Evolutionary conservation across 2,888 invertebrate genomes (phyloP).

Genomic region (Empis stercorea): DNA sequence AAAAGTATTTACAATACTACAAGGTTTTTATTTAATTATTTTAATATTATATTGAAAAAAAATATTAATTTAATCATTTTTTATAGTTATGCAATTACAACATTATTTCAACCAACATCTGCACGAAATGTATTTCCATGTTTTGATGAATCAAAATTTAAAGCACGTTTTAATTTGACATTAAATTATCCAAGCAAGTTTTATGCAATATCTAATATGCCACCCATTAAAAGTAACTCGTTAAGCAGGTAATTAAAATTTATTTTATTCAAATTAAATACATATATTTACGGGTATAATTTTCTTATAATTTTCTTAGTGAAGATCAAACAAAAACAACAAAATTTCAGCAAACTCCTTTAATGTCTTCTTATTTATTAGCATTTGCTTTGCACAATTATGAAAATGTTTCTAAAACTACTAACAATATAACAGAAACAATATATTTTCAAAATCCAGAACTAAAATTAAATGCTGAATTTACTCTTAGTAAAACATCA

Average conservation of each 20-base stretch:
- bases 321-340: conserved; percentile 21
- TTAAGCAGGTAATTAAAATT: no score
- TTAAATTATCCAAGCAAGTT: conserved; percentile 26
- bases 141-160: conserved; percentile 63
- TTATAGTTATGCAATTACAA: conserved; percentile 47
- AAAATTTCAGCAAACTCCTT: conserved; percentile 41
- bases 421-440: conserved; percentile 29
- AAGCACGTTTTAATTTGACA: conserved; percentile 47
- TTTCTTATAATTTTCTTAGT: background rate
- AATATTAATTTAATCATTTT: background rate
- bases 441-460: conserved; percentile 20
- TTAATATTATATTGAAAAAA: no score
- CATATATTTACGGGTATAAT: no score
- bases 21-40: conserved; percentile 47
- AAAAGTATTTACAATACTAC: conserved; percentile 20
- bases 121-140: conserved; percentile 64
- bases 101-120: conserved; percentile 55
- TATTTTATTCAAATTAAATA: no score
- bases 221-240: conserved; percentile 4
- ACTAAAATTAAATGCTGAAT: background rate
- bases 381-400: conserved; percentile 66
- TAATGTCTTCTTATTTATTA: conserved; percentile 68
- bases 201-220: conserved; percentile 39
- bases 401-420: conserved; percentile 27
- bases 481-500: background rate